Evolutionary conservation across 1,140 invertebrate genomes (phyloP).

Genomic region (Zaprionus gabonicus): DNA sequence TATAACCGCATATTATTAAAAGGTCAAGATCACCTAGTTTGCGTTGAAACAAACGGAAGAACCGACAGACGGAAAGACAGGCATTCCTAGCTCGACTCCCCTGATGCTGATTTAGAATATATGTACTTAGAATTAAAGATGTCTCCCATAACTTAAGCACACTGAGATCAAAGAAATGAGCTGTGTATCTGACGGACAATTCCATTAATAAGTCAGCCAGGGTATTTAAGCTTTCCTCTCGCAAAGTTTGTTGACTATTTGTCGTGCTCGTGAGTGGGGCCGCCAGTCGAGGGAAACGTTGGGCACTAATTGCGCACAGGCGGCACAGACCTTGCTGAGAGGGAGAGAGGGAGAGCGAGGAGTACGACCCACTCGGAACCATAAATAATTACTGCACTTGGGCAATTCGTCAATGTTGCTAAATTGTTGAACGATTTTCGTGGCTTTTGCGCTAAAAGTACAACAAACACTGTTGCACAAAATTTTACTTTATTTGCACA

Average conservation of each 20-base stretch:
- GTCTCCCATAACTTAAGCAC: too few relatives aligned
- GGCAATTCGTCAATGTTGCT: conserved; percentile 47
- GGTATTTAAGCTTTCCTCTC: neutral
- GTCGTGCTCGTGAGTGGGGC: neutral
- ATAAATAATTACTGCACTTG: conserved; percentile 49
- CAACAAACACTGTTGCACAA: conserved; percentile 20
- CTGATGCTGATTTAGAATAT: too few relatives aligned
- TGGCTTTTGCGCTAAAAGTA: conserved; percentile 43
- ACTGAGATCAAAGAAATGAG: neutral
- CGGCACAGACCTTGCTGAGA: neutral
- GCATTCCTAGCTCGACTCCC: too few relatives aligned
- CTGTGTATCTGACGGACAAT: neutral
- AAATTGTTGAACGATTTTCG: conserved; percentile 51
- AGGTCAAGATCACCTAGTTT: too few relatives aligned
- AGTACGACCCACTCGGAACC: conserved; percentile 6
- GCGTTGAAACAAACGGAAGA: too few relatives aligned
- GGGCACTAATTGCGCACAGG: conserved; percentile 11
- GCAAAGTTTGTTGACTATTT: neutral
- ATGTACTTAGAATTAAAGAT: too few relatives aligned
- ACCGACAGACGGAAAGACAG: too few relatives aligned
- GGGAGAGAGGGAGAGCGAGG: too few relatives aligned
- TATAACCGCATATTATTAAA: too few relatives aligned
- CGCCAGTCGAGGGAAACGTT: neutral
- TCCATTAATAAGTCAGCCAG: neutral
- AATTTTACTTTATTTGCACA: conserved; percentile 55